Conservation (phyloP, 1,140 invertebrate species). For the Pseudomyrmex pallidus region DNA sequence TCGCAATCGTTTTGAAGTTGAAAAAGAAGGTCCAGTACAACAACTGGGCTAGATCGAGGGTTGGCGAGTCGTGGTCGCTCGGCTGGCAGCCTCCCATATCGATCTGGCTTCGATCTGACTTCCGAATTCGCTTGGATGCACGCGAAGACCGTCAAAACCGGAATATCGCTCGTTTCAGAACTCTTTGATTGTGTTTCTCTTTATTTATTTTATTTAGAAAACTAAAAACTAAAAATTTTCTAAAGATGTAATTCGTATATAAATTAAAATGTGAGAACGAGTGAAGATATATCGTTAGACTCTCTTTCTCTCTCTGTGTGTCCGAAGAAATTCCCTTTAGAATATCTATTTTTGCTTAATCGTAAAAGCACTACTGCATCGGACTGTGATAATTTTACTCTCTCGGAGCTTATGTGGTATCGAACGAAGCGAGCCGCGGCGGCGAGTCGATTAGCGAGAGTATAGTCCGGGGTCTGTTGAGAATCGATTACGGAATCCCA, state of each 20-base stretch:
- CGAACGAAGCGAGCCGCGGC: constrained; percentile 39
- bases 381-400: constrained; percentile 45
- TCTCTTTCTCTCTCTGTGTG: not conserved
- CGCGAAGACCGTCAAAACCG: not conserved
- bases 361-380: constrained; percentile 29
- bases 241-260: not conserved
- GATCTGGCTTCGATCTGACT: constrained; percentile 43
- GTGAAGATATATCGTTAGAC: not conserved
- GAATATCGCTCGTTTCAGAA: not conserved
- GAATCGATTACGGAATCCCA: constrained; percentile 58
- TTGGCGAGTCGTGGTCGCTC: constrained; percentile 61
- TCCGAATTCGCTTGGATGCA: constrained; percentile 22
- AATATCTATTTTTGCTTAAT: constrained; percentile 39
- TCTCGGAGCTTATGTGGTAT: constrained; percentile 36
- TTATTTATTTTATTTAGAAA: not conserved
- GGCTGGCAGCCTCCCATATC: constrained; percentile 55
- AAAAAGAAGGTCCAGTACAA: not conserved
- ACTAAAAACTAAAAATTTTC: not conserved
- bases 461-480: constrained; percentile 44
- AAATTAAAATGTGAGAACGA: not conserved
- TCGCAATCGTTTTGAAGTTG: not conserved
- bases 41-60: constrained; percentile 38
- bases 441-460: constrained; percentile 47
- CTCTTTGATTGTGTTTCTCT: too few species aligned
- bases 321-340: constrained; percentile 15